Conservation (phyloP, 2,113 vertebrate genomes). For the Pelecanoides urinatrix region DNA sequence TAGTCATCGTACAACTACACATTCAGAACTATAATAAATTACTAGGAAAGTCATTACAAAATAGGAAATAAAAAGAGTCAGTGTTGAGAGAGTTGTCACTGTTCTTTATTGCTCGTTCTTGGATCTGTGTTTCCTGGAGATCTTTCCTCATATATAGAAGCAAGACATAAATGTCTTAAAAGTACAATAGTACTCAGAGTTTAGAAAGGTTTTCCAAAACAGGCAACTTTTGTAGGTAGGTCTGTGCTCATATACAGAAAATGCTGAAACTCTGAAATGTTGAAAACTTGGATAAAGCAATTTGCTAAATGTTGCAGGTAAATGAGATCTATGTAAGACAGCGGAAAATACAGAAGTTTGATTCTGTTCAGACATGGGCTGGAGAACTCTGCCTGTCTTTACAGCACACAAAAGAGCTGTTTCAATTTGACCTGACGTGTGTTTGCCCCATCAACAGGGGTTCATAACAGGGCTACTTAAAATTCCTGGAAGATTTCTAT, state of each 20-base stretch:
- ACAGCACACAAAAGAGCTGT: neutral
- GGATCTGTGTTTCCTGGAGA: neutral
- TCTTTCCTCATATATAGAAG: neutral
- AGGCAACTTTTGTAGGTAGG: neutral
- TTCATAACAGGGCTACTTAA: neutral
- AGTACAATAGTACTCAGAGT: neutral
- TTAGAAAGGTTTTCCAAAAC: neutral
- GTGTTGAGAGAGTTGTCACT: neutral
- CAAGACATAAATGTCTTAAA: neutral
- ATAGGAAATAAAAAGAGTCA: neutral
- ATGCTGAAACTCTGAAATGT: neutral
- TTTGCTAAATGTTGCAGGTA: neutral
- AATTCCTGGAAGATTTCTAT: neutral
- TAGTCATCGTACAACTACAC: conserved; percentile 8
- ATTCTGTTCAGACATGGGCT: neutral
- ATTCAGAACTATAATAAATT: neutral
- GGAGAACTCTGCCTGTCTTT: neutral
- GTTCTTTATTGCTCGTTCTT: neutral
- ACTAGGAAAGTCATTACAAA: neutral
- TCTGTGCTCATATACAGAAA: neutral
- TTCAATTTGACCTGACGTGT: neutral
- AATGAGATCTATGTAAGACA: neutral
- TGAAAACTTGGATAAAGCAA: neutral
- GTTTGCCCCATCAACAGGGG: neutral
- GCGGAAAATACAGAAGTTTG: neutral